Conservation (phyloP, 2,888 invertebrate genomes). For the Nephrocerus scutellatus region DNA sequence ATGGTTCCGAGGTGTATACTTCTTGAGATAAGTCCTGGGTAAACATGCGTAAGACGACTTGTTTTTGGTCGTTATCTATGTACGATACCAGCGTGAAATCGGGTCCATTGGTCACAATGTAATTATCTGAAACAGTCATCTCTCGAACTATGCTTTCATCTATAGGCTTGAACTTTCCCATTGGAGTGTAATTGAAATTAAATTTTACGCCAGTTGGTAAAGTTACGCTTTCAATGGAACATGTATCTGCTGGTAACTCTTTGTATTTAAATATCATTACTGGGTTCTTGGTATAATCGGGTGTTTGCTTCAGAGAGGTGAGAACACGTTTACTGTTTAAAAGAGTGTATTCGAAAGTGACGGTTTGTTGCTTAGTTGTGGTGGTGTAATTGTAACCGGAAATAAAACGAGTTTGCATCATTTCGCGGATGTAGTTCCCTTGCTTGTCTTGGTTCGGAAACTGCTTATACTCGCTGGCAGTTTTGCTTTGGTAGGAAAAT, state of each 20-base stretch:
- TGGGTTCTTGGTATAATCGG: background rate
- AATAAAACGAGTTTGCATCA: slow-evolving; percentile 5
- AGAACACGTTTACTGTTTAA: slow-evolving; percentile 3
- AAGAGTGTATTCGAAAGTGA: background rate
- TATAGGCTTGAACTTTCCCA: too few species aligned
- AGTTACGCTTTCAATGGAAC: background rate
- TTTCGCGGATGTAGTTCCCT: slow-evolving; percentile 9
- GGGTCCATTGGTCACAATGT: slow-evolving; percentile 4
- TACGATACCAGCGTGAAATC: slow-evolving; percentile 7
- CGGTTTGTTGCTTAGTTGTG: background rate
- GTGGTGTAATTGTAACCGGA: slow-evolving; percentile 6
- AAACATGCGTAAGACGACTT: slow-evolving; percentile 10
- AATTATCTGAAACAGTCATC: slow-evolving; percentile 4
- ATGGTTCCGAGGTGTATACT: slow-evolving; percentile 10
- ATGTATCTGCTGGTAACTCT: background rate
- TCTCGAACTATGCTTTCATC: too few species aligned
- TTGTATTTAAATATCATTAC: slow-evolving; percentile 7
- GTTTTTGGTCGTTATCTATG: background rate
- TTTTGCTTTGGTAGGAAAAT: slow-evolving; percentile 7
- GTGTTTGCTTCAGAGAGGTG: slow-evolving; percentile 1
- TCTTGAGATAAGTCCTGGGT: slow-evolving; percentile 7
- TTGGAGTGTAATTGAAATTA: background rate
- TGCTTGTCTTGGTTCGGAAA: slow-evolving; percentile 2
- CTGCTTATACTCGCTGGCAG: slow-evolving; percentile 1
- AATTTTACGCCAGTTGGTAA: slow-evolving; percentile 7